Evolutionary conservation across 2,888 invertebrate genomes (phyloP), one percentile per base, ranked within the genome.

Genomic region (Dugesia japonica): DNA sequence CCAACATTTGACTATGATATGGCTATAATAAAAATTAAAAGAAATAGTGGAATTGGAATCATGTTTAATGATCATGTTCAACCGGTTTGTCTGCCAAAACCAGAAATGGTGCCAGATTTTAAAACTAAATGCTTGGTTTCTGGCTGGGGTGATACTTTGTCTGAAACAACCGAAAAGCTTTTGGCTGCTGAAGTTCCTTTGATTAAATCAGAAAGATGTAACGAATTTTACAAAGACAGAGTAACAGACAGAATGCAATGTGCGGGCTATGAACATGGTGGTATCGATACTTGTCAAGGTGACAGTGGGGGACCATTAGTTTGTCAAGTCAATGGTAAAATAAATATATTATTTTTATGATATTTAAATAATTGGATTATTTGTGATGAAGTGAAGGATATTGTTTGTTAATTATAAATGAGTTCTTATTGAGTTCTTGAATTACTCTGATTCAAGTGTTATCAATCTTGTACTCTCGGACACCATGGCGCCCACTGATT

Each of bases 271-370:
- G 85, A 90, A 78, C 88, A 88, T 79, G 91, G 90, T 77, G 89
- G 90, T 33, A 87, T 89, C 0, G 91, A 91, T 83, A 88, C 90
- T 13, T 91, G 91, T 80, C 89, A 90, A 81, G 91, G 91, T 0
- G 91, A 92, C 82, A 90, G 90, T 42, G 91, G 91, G 27, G 91
- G 91, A n/a, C 91, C 91, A 7, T 85, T 91, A 27, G 89, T 89
- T 72, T 91, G 91, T 82, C 83, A 87, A 78, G 85, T 86, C 0
- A 84, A 76, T 28, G 42, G 77, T 77, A 31, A 56, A 23, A 13
- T 13, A 38, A 13, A 17, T 38, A 9, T 38, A 13, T 38, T 13
- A 38, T 38, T 38, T 38, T 13, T 38, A 17, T 13, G 17, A 38
- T 38, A 13, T 38, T 17, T 38, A 13, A 38, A 38, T 38, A 38